Conservation (phyloP, 2,888 invertebrate genomes). For the Stenotaenia linearis region DNA sequence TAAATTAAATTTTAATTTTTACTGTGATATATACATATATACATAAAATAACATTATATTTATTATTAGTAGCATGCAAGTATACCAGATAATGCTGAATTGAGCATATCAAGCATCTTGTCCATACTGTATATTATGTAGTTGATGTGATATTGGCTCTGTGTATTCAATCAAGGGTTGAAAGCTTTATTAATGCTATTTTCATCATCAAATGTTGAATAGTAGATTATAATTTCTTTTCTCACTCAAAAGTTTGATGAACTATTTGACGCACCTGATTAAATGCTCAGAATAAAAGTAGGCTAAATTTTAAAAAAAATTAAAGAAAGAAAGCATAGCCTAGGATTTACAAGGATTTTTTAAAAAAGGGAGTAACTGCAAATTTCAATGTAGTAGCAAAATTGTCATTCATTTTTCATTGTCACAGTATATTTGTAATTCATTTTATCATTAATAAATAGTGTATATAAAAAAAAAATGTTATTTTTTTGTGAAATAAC, state of each 20-base stretch:
- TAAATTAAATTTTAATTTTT: neutral
- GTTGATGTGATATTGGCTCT: no score
- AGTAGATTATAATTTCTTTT: neutral
- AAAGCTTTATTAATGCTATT: no score
- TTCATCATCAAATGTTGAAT: neutral
- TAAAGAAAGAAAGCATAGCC: neutral
- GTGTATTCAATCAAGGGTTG: no score
- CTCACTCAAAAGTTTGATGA: neutral
- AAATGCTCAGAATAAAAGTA: constrained; percentile 4
- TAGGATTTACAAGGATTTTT: neutral
- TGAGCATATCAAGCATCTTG: neutral
- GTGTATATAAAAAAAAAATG: neutral
- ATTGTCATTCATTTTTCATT: neutral
- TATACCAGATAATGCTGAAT: neutral
- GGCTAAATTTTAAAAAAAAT: neutral
- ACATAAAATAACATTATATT: no score
- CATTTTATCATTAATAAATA: neutral
- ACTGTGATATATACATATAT: neutral
- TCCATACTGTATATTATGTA: neutral
- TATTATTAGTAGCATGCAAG: neutral
- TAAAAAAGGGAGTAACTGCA: neutral
- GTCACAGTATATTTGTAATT: neutral
- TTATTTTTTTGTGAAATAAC: neutral
- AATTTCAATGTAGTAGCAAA: neutral
- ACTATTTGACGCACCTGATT: constrained; percentile 9